Percentiles rank a stretch among this genome's conserved stretches.
phyloP scores from a whole-genome alignment of 30 jellyfish, hydroid and myxozoan species.

The Hydra vulgaris region DNA sequence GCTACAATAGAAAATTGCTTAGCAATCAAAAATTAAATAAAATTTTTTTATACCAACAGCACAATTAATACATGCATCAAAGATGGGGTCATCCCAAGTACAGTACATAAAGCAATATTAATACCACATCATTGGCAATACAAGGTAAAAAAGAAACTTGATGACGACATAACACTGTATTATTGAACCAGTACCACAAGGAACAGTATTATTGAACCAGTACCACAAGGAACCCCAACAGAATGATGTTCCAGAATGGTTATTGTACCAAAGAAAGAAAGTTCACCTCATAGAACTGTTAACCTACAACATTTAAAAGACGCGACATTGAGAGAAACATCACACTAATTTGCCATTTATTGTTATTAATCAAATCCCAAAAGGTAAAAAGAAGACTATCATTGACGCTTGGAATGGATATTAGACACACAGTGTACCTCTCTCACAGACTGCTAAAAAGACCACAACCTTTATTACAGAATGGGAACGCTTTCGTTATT shows the following conservation, averaged over 20 bases:
- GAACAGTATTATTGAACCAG: slow-evolving; percentile 35
- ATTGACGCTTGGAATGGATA: slow-evolving; percentile 69
- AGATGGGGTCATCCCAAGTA: too few species aligned
- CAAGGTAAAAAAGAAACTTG: slow-evolving; percentile 28
- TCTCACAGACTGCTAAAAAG: too few species aligned
- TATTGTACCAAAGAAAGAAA: too few species aligned
- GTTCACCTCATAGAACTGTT: slow-evolving; percentile 41
- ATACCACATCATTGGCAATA: slow-evolving; percentile 38
- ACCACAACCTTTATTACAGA: slow-evolving; percentile 42
- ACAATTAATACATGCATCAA: too few species aligned
- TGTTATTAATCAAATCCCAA: slow-evolving; percentile 23
- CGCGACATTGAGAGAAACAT: slow-evolving; percentile 54
- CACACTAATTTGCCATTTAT: slow-evolving; percentile 50
- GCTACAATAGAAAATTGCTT: too few species aligned
- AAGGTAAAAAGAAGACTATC: slow-evolving; percentile 33
- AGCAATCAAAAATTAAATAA: too few species aligned
- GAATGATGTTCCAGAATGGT: too few species aligned
- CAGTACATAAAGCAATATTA: slow-evolving; percentile 23
- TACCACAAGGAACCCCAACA: too few species aligned
- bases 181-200: slow-evolving; percentile 46
- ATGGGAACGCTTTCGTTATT: slow-evolving; percentile 54
- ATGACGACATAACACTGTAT: slow-evolving; percentile 20
- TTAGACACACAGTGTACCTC: too few species aligned
- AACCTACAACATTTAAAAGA: slow-evolving; percentile 36
- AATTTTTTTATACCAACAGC: too few species aligned